Evolutionary conservation across 2,888 invertebrate genomes (phyloP).

Genomic region (Podabrus alpinus): DNA sequence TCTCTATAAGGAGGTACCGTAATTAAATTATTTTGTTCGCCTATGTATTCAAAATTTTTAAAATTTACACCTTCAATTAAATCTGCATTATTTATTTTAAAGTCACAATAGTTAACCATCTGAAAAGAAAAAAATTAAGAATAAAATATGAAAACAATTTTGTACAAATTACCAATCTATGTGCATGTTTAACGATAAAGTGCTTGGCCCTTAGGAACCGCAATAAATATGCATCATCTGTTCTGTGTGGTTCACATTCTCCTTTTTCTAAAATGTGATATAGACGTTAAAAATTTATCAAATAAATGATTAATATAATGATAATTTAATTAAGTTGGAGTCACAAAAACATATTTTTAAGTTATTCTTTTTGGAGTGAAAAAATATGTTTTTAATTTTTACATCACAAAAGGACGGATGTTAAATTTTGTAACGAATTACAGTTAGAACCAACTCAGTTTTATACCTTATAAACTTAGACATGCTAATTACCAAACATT

Average conservation of each 20-base stretch:
- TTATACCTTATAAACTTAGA: no score
- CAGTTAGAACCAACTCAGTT: no score
- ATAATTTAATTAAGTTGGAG: no score
- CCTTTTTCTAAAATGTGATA: slow-evolving; percentile 65
- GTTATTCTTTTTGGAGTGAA: no score
- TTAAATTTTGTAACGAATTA: no score
- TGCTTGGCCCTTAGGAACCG: slow-evolving; percentile 75
- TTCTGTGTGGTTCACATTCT: slow-evolving; percentile 73
- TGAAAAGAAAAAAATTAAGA: slow-evolving; percentile 50
- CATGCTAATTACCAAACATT: no score
- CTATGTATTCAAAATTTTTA: slow-evolving; percentile 64
- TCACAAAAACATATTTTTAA: no score
- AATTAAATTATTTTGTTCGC: slow-evolving; percentile 70
- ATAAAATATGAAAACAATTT: neutral
- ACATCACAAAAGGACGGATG: no score
- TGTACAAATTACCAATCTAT: slow-evolving; percentile 68
- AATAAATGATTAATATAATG: no score
- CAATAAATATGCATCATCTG: slow-evolving; percentile 75
- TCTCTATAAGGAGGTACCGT: slow-evolving; percentile 78
- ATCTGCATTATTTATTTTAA: slow-evolving; percentile 73
- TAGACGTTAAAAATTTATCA: neutral
- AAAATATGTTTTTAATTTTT: no score
- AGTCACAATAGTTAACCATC: slow-evolving; percentile 76
- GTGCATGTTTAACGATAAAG: slow-evolving; percentile 72
- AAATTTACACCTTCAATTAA: slow-evolving; percentile 71